These are phyloP conservation scores for Campoletis sonorensis DNA, from an alignment of 1,140 invertebrate species.

Conservation along the genomic window DNA sequence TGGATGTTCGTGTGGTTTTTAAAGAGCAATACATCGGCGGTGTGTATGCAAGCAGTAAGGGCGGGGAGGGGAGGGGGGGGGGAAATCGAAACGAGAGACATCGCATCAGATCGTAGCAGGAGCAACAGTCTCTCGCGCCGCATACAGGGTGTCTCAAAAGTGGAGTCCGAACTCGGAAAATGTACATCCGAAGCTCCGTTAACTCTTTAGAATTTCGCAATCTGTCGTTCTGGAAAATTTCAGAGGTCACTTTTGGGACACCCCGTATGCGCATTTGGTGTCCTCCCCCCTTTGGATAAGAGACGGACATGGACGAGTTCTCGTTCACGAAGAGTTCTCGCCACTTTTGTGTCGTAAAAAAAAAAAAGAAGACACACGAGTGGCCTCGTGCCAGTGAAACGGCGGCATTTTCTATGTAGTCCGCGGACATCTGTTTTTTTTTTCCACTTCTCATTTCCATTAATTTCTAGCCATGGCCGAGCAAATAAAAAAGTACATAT, in stretches of 20 bases:
- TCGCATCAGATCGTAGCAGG: background rate
- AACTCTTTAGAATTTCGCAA: too few species aligned
- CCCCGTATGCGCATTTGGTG: background rate
- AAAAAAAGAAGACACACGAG: slow-evolving; percentile 16
- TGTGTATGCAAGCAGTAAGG: background rate
- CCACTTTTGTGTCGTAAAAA: slow-evolving; percentile 1
- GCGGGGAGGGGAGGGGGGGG: background rate
- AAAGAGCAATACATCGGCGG: background rate
- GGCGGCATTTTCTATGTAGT: background rate
- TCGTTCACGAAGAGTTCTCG: slow-evolving; percentile 3
- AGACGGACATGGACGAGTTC: background rate
- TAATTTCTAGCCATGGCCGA: too few species aligned
- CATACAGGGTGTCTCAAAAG: too few species aligned
- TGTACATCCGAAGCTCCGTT: too few species aligned
- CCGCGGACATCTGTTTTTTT: background rate
- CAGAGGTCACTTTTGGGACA: too few species aligned
- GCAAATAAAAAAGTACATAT: background rate
- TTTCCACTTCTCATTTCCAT: too few species aligned
- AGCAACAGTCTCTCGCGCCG: background rate
- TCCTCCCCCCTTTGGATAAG: background rate
- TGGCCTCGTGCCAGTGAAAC: background rate
- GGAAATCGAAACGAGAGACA: slow-evolving; percentile 1
- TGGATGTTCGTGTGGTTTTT: background rate
- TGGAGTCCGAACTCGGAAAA: too few species aligned
- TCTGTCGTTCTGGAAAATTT: too few species aligned